These are phyloP conservation scores for Rhodinocichla rosea DNA, from an alignment of 2,113 vertebrate genomes.

Conservation along the genomic window DNA sequence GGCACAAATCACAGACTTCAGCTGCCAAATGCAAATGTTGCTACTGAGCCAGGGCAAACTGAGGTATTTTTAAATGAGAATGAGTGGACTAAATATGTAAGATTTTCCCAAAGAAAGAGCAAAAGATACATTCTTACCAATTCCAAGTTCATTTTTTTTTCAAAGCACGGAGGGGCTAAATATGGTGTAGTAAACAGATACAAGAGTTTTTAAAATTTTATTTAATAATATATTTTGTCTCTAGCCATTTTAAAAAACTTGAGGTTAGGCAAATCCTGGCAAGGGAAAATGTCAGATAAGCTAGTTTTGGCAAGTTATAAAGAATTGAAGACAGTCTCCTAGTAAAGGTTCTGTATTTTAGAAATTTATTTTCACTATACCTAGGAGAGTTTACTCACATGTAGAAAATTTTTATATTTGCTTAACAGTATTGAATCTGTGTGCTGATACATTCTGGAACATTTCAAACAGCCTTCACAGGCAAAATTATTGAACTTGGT, in stretches of 20 bases:
- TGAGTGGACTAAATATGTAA: background rate
- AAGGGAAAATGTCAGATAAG: background rate
- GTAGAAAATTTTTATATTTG: background rate
- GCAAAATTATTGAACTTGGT: background rate
- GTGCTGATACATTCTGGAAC: background rate
- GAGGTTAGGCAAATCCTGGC: background rate
- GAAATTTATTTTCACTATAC: background rate
- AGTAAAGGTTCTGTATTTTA: background rate
- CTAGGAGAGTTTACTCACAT: background rate
- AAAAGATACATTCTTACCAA: background rate
- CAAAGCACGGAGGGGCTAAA: background rate
- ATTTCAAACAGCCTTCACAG: background rate
- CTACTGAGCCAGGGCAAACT: background rate
- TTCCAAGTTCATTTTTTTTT: background rate
- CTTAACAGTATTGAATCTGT: background rate
- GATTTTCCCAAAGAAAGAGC: background rate
- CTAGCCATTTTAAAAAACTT: background rate
- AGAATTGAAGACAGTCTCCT: background rate
- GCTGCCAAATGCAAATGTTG: constrained; percentile 31
- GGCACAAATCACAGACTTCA: constrained; percentile 24
- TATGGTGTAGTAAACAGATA: background rate
- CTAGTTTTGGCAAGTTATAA: background rate
- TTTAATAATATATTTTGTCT: background rate
- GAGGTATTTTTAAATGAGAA: background rate
- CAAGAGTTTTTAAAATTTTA: background rate